Conservation (phyloP, 2,888 invertebrate genomes). For the Nomada fabriciana region DNA sequence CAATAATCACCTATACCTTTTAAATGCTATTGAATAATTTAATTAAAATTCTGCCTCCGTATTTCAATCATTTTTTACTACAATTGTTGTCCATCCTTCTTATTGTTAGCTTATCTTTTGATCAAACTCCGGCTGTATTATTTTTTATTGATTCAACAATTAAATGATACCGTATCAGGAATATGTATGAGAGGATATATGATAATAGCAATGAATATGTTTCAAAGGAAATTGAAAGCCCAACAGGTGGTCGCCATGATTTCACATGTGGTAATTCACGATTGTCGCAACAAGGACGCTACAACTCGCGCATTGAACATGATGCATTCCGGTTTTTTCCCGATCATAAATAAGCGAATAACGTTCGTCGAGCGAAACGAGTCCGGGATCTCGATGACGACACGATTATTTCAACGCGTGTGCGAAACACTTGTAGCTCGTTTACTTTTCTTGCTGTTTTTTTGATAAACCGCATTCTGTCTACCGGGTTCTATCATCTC, state of each 20-base stretch:
- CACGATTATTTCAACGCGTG: conserved; percentile 50
- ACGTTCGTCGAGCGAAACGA: conserved; percentile 51
- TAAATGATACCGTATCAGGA: neutral
- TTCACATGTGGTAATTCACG: conserved; percentile 22
- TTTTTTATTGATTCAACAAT: neutral
- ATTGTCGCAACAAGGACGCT: conserved; percentile 48
- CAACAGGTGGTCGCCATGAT: conserved; percentile 34
- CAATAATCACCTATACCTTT: no score
- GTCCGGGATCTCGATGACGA: conserved; percentile 74
- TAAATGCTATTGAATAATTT: no score
- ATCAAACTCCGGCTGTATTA: no score
- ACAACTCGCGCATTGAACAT: neutral
- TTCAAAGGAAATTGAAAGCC: conserved; percentile 3
- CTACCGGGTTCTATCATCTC: no score
- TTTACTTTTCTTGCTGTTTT: conserved; percentile 18
- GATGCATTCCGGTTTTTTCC: conserved; percentile 43
- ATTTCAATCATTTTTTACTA: no score
- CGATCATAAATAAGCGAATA: conserved; percentile 46
- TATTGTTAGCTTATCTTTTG: no score
- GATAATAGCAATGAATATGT: neutral
- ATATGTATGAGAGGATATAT: neutral
- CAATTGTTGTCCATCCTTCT: no score
- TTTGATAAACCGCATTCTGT: neutral
- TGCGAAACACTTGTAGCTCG: conserved; percentile 62
- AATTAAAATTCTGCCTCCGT: no score